Conservation (phyloP, 2,797 vertebrate genomes). For the Sebastes melanostomus region DNA sequence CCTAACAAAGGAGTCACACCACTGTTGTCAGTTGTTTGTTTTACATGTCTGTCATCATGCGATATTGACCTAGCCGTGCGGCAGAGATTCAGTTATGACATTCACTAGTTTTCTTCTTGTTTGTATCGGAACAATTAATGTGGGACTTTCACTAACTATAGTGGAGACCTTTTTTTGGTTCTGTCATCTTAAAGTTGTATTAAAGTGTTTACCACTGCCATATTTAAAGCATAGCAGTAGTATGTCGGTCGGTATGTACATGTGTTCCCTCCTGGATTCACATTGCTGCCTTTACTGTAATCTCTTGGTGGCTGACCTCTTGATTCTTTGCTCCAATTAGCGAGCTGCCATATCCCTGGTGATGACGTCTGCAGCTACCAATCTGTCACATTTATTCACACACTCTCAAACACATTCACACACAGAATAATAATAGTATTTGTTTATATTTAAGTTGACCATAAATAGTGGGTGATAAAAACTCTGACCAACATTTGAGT, state of each 20-base stretch:
- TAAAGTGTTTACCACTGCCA: background rate
- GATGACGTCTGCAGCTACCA: slow-evolving; percentile 55
- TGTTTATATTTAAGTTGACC: background rate
- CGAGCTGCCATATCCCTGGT: slow-evolving; percentile 42
- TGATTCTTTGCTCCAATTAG: slow-evolving; percentile 74
- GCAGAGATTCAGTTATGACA: background rate
- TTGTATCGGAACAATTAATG: background rate
- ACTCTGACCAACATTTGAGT: background rate
- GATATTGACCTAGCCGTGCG: background rate
- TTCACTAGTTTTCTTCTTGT: slow-evolving; percentile 2
- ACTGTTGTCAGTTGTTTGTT: background rate
- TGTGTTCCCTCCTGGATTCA: slow-evolving; percentile 25
- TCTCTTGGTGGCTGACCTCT: slow-evolving; percentile 67
- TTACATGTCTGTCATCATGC: background rate
- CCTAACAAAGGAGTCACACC: background rate
- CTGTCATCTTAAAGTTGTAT: background rate
- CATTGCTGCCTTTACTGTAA: slow-evolving; percentile 61
- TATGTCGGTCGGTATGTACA: background rate
- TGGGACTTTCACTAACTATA: background rate
- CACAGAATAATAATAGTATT: background rate
- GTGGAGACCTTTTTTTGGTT: background rate
- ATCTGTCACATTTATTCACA: slow-evolving; percentile 53
- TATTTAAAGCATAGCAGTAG: background rate
- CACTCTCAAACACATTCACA: slow-evolving; percentile 6
- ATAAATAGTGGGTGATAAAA: background rate